Conservation (phyloP, 2,888 invertebrate genomes). For the Griposia aprilina region DNA sequence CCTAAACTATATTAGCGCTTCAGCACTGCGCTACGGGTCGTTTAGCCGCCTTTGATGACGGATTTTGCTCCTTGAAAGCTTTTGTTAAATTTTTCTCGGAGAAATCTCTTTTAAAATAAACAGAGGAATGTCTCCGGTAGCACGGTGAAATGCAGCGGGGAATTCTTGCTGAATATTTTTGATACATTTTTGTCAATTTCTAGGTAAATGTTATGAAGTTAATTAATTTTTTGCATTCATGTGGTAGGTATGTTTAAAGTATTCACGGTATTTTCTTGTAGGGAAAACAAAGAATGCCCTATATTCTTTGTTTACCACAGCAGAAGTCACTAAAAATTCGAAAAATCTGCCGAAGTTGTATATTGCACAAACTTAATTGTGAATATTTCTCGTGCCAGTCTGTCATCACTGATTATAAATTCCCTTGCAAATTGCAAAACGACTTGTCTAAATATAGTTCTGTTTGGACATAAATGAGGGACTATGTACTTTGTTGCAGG, state of each 20-base stretch:
- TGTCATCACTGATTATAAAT: conserved; percentile 71
- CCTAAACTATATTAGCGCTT: conserved; percentile 84
- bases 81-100: conserved; percentile 82
- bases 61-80: conserved; percentile 87
- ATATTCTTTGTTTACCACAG: too few species aligned
- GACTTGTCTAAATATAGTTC: conserved; percentile 76
- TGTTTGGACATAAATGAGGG: conserved; percentile 82
- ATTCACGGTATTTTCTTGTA: background rate
- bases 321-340: background rate
- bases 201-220: conserved; percentile 20
- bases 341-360: background rate
- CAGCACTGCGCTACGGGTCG: conserved; percentile 80
- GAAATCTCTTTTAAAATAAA: conserved; percentile 82
- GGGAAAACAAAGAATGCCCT: background rate
- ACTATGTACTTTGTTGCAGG: conserved; percentile 88
- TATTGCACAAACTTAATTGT: conserved; percentile 27
- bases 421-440: conserved; percentile 73
- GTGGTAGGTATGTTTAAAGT: background rate
- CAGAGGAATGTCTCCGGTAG: conserved; percentile 72
- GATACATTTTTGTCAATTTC: conserved; percentile 29
- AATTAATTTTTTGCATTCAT: conserved; percentile 35
- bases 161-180: conserved; percentile 57
- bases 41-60: conserved; percentile 86
- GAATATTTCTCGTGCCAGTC: conserved; percentile 33
- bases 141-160: conserved; percentile 71